These are phyloP conservation scores for Apantesis nais DNA, from an alignment of 2,888 invertebrate species.

Conservation along the genomic window DNA sequence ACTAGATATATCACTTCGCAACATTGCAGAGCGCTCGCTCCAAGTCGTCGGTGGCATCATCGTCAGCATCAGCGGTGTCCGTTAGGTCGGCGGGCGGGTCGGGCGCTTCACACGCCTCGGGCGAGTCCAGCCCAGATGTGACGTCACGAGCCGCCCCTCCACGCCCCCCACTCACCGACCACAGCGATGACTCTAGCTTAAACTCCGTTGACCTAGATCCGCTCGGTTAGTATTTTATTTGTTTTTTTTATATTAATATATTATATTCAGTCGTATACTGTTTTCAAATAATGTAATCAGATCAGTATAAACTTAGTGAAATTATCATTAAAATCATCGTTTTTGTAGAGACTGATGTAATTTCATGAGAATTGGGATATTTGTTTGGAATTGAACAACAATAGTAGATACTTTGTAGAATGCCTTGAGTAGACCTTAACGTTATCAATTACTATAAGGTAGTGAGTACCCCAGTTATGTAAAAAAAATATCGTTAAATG, in stretches of 20 bases:
- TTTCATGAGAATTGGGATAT: background rate
- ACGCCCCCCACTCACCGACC: conserved; percentile 76
- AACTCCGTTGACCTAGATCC: conserved; percentile 96
- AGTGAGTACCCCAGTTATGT: background rate
- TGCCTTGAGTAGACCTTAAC: background rate
- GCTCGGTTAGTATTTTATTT: conserved; percentile 74
- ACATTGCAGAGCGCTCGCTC: conserved; percentile 87
- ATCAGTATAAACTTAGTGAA: background rate
- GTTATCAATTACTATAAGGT: background rate
- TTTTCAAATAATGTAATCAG: background rate
- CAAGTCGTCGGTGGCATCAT: conserved; percentile 83
- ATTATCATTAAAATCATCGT: background rate
- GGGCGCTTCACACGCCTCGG: conserved; percentile 77
- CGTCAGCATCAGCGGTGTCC: conserved; percentile 77
- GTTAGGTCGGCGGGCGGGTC: conserved; percentile 81
- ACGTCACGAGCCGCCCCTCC: conserved; percentile 81
- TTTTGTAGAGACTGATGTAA: background rate
- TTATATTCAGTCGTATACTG: background rate
- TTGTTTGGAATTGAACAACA: background rate
- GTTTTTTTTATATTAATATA: background rate
- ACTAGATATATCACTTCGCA: background rate
- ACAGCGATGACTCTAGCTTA: conserved; percentile 95
- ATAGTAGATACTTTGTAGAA: background rate
- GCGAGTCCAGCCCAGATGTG: conserved; percentile 82
- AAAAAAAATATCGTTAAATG: background rate